Percentiles rank a stretch among this genome's conserved stretches.
Evolutionary conservation across 2,888 invertebrate species (phyloP).

Genomic region (Ctena decussata): DNA sequence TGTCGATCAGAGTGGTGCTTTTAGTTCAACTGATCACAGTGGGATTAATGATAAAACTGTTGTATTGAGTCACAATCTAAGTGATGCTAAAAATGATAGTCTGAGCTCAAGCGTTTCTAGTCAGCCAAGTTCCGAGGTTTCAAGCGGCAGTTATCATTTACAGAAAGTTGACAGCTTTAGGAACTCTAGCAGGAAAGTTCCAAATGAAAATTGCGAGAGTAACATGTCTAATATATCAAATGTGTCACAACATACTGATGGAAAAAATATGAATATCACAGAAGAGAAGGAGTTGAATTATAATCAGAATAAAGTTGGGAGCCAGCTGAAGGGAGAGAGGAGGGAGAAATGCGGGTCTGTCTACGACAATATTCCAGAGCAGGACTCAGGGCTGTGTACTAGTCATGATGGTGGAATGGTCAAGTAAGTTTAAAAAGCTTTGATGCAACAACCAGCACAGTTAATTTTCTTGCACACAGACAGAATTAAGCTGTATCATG

Average conservation of each 20-base stretch:
- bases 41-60: constrained; percentile 40
- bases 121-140: not conserved
- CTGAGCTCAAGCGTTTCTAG: not conserved
- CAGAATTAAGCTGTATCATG: too few species aligned
- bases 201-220: not conserved
- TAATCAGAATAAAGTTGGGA: constrained; percentile 51
- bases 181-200: not conserved
- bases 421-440: not conserved
- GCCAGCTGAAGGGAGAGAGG: constrained; percentile 2
- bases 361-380: constrained; percentile 6
- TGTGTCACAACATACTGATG: not conserved
- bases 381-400: not conserved
- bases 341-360: not conserved
- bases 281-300: constrained; percentile 49
- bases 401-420: not conserved
- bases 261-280: constrained; percentile 43
- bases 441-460: not conserved
- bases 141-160: not conserved
- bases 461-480: too few species aligned
- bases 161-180: not conserved
- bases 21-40: not conserved
- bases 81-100: not conserved
- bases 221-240: not conserved
- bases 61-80: constrained; percentile 9
- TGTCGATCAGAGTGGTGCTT: not conserved